These are phyloP conservation scores for Odontophorus gujanensis DNA, from an alignment of 2,113 vertebrate species.

Conservation along the genomic window DNA sequence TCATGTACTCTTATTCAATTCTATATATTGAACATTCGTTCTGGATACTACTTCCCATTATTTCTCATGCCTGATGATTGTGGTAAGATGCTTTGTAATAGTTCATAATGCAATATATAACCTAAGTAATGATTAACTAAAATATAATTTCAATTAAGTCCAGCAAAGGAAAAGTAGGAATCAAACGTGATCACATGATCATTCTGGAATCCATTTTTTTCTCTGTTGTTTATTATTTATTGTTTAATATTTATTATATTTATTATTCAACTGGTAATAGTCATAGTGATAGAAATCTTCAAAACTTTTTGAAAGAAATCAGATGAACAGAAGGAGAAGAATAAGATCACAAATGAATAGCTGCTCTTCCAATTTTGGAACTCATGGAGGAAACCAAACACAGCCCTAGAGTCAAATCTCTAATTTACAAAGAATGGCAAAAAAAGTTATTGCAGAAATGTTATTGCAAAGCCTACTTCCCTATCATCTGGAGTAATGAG, in stretches of 20 bases:
- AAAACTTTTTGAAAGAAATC: neutral
- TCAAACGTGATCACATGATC: neutral
- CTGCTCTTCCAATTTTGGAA: neutral
- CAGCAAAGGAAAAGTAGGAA: neutral
- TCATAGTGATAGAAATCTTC: neutral
- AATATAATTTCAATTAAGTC: neutral
- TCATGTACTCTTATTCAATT: neutral
- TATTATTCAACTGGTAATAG: neutral
- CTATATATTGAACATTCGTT: neutral
- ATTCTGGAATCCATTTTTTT: neutral
- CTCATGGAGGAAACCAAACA: neutral
- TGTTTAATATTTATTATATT: neutral
- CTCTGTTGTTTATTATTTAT: neutral
- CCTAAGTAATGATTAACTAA: neutral
- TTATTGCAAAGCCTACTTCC: neutral
- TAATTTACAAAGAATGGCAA: neutral
- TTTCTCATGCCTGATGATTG: neutral
- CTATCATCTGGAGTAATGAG: neutral
- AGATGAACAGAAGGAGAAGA: neutral
- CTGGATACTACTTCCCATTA: neutral
- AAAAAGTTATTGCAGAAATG: neutral
- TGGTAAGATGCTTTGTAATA: neutral
- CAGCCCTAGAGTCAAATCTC: neutral
- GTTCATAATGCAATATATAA: neutral
- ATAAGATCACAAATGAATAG: neutral